Conservation (phyloP, 2,888 invertebrate genomes). For the Apodemia duryi region DNA sequence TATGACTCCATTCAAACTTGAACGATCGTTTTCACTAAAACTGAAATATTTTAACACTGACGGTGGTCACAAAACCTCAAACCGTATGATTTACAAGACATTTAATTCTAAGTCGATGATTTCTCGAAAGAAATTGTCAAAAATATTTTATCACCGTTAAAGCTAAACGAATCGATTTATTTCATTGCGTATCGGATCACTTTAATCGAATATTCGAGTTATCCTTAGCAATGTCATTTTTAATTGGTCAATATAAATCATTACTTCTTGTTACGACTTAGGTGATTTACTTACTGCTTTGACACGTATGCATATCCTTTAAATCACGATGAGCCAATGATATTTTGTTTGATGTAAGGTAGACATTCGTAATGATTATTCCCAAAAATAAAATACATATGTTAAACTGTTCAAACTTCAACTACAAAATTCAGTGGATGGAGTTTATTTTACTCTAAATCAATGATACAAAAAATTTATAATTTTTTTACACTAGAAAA, state of each 20-base stretch:
- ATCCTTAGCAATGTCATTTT: constrained; percentile 52
- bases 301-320: constrained; percentile 59
- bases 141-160: constrained; percentile 62
- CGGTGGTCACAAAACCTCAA: constrained; percentile 63
- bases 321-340: constrained; percentile 50
- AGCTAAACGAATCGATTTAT: constrained; percentile 65
- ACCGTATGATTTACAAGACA: constrained; percentile 61
- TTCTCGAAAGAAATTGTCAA: constrained; percentile 53
- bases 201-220: constrained; percentile 28
- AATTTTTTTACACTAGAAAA: too few species aligned
- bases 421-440: too few species aligned
- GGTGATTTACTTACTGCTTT: constrained; percentile 74
- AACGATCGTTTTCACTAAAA: constrained; percentile 61
- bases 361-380: not conserved
- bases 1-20: constrained; percentile 66
- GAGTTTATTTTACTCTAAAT: too few species aligned
- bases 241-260: constrained; percentile 77
- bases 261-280: constrained; percentile 61
- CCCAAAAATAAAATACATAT: too few species aligned
- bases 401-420: too few species aligned
- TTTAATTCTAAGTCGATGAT: constrained; percentile 55
- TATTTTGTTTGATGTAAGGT: not conserved
- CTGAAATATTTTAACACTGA: constrained; percentile 45
- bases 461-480: too few species aligned
- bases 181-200: constrained; percentile 45